These are phyloP conservation scores for Mastacembelus armatus DNA, from an alignment of 2,797 vertebrate genomes.

Conservation along the genomic window DNA sequence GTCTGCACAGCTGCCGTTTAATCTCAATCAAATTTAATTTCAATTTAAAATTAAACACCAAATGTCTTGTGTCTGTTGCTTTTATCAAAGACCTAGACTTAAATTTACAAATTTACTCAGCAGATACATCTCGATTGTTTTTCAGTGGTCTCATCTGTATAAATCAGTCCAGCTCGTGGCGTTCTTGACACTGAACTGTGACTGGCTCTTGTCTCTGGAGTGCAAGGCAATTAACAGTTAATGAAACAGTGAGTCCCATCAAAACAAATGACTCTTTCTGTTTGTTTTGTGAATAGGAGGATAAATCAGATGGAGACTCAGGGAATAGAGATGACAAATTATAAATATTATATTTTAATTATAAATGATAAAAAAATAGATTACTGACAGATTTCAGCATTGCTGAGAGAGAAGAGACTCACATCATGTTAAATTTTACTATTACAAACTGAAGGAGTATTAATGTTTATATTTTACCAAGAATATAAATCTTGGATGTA, in stretches of 20 bases:
- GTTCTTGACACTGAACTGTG: background rate
- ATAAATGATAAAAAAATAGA: too few relatives aligned
- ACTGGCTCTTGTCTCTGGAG: background rate
- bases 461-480: too few relatives aligned
- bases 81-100: background rate
- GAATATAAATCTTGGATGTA: too few relatives aligned
- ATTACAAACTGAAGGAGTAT: too few relatives aligned
- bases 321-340: too few relatives aligned
- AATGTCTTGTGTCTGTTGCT: background rate
- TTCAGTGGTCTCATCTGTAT: conserved; percentile 10
- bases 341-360: too few relatives aligned
- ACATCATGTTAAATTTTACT: too few relatives aligned
- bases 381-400: too few relatives aligned
- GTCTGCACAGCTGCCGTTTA: too few relatives aligned
- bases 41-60: conserved; percentile 8
- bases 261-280: conserved; percentile 13
- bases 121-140: background rate
- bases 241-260: conserved; percentile 15
- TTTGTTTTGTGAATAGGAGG: too few relatives aligned
- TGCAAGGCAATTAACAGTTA: conserved; percentile 9
- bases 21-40: background rate
- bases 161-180: background rate
- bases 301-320: too few relatives aligned
- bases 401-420: too few relatives aligned
- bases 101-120: background rate